These are phyloP conservation scores for Gavia stellata DNA, from an alignment of 2,113 vertebrate genomes.

Conservation along the genomic window DNA sequence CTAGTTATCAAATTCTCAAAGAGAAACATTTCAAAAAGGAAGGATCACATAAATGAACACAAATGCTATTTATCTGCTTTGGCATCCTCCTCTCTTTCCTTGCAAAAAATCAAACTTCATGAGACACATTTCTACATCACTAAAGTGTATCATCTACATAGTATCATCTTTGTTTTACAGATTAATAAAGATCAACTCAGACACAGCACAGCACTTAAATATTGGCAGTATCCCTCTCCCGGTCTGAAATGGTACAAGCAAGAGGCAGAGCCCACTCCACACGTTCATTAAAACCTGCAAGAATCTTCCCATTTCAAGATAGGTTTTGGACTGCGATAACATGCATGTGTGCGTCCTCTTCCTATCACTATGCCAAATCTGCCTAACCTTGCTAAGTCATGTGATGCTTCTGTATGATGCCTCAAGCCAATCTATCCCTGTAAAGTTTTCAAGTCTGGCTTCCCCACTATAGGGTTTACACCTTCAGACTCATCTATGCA, in stretches of 20 bases:
- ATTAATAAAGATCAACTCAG: not conserved
- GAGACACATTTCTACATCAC: not conserved
- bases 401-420: not conserved
- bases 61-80: not conserved
- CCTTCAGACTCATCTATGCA: not conserved
- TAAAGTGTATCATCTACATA: not conserved
- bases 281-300: not conserved
- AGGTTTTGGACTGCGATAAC: not conserved
- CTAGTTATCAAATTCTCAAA: not conserved
- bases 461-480: not conserved
- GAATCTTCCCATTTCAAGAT: not conserved
- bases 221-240: not conserved
- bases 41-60: not conserved
- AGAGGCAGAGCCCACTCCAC: not conserved
- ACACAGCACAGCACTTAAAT: not conserved
- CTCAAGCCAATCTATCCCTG: not conserved
- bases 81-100: not conserved
- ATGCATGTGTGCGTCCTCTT: rapidly evolving
- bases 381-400: not conserved
- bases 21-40: not conserved
- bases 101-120: not conserved
- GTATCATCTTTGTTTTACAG: not conserved
- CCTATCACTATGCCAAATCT: not conserved
- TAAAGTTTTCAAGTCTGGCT: not conserved
- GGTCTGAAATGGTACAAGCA: not conserved